Conservation (phyloP, 2,113 vertebrate genomes). For the Lichenostomus cassidix region DNA sequence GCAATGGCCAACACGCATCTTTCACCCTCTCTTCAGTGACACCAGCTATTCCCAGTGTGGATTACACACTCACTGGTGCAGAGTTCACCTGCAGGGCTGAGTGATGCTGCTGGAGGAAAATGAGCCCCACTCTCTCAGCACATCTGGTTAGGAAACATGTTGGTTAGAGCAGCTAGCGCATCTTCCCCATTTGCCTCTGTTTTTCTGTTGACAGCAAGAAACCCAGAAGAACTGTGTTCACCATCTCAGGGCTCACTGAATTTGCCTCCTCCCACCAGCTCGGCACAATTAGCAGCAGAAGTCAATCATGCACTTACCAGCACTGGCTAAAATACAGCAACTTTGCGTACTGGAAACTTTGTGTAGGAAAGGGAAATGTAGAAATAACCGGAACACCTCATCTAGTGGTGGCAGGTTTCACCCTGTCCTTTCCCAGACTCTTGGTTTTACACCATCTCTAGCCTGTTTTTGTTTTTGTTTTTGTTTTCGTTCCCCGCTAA, state of each 20-base stretch:
- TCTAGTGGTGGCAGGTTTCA: neutral
- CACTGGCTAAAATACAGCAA: neutral
- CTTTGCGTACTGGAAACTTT: neutral
- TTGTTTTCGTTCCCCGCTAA: neutral
- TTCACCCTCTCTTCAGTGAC: neutral
- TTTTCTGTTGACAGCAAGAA: neutral
- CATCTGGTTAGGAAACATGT: neutral
- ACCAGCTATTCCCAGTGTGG: fast-evolving
- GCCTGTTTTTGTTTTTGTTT: neutral
- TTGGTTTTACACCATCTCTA: neutral
- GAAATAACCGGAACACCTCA: neutral
- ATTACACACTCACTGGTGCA: neutral
- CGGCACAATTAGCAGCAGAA: neutral
- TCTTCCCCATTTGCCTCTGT: neutral
- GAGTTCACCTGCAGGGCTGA: neutral
- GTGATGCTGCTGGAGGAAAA: neutral
- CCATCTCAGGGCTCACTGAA: neutral
- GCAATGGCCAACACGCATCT: neutral
- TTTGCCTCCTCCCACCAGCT: neutral
- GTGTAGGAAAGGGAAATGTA: neutral
- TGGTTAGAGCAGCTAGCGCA: neutral
- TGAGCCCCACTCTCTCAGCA: neutral
- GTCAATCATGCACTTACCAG: neutral
- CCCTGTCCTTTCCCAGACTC: neutral
- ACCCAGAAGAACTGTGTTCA: neutral